phyloP scores from a whole-genome alignment of 2,113 vertebrate species.

The Indicator indicator region DNA sequence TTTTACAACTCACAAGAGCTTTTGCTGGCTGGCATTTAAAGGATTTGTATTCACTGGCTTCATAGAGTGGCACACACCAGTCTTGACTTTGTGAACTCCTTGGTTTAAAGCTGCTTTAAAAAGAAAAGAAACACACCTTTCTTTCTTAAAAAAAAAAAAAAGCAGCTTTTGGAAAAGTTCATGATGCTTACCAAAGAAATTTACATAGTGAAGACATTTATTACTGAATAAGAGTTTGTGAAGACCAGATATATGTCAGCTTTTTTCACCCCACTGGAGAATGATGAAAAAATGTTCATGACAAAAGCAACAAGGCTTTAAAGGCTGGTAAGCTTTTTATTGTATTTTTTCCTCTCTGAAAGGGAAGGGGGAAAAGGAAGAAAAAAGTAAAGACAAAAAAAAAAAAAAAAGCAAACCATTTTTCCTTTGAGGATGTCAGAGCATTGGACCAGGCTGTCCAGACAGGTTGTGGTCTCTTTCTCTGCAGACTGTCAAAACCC shows the following conservation, averaged over 20 bases:
- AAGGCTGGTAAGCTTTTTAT: background rate
- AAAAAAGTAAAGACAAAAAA: no score
- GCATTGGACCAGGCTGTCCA: no score
- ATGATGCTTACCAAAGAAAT: background rate
- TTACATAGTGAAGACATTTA: background rate
- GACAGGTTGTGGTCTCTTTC: no score
- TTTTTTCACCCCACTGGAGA: background rate
- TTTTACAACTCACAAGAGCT: background rate
- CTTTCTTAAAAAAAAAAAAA: background rate
- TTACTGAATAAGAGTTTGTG: background rate
- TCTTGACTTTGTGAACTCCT: background rate
- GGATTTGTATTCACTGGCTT: background rate
- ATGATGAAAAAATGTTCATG: background rate
- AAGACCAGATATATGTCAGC: background rate
- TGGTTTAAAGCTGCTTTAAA: constrained; percentile 6
- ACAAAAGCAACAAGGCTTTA: background rate
- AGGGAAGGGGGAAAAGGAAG: background rate
- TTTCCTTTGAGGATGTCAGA: no score
- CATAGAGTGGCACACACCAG: background rate
- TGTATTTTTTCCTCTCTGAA: background rate
- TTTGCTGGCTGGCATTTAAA: constrained; percentile 1
- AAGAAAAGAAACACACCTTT: background rate
- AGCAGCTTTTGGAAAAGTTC: constrained; percentile 4
- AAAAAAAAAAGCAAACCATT: no score
- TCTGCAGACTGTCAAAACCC: no score